Conservation (phyloP, 2,113 vertebrate species). For the Corythornis vintsioides region DNA sequence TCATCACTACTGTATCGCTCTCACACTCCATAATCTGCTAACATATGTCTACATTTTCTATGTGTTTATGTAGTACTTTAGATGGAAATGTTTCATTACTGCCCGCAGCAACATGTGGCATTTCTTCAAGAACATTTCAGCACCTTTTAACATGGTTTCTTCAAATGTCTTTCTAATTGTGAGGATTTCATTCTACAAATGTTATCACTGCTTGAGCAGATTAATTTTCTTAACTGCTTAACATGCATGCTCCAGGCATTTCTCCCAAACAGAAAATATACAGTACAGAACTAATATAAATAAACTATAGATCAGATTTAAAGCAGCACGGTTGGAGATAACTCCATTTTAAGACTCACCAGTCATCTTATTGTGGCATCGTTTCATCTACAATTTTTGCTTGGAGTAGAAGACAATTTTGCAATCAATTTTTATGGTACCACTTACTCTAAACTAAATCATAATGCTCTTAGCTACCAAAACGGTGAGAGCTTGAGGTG, state of each 20-base stretch:
- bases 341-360: neutral
- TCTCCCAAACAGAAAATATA: constrained; percentile 53
- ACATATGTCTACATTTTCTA: constrained; percentile 58
- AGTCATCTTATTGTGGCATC: neutral
- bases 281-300: constrained; percentile 27
- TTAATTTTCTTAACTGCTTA: constrained; percentile 65
- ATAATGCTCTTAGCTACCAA: neutral
- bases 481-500: neutral
- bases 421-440: neutral
- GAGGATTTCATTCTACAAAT: constrained; percentile 60
- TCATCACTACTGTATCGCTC: constrained; percentile 55
- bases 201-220: constrained; percentile 61
- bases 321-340: neutral
- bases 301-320: constrained; percentile 49
- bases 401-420: neutral
- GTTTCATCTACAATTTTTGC: neutral
- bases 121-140: constrained; percentile 65
- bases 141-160: constrained; percentile 59
- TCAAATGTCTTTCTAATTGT: constrained; percentile 60
- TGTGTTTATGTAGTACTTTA: constrained; percentile 63
- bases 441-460: neutral
- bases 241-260: constrained; percentile 53
- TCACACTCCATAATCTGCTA: constrained; percentile 60
- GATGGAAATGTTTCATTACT: constrained; percentile 65
- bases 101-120: constrained; percentile 69